A percentile compares a stretch with the other conserved stretches of the same genome.
Evolutionary conservation across 2,888 invertebrate species (phyloP).

Genomic region (Watsonalla cultraria): DNA sequence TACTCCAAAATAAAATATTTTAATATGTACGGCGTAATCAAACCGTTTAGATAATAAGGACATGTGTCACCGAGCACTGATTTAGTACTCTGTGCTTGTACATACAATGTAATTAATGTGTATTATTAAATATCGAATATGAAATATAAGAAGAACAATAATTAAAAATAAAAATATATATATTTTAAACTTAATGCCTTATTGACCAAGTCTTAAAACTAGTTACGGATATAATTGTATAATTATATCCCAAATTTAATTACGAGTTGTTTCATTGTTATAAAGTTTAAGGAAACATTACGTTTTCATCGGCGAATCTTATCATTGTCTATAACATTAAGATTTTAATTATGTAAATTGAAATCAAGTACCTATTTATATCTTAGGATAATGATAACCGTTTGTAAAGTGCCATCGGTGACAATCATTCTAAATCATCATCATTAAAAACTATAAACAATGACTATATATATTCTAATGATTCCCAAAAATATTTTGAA

Average conservation of each 20-base stretch:
- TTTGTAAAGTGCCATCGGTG: conserved; percentile 35
- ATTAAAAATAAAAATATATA: conserved; percentile 66
- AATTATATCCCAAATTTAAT: conserved; percentile 62
- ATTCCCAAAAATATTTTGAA: too few relatives aligned
- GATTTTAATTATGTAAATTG: conserved; percentile 36
- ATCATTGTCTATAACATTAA: conserved; percentile 59
- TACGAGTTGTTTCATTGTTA: conserved; percentile 73
- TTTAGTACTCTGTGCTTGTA: conserved; percentile 45
- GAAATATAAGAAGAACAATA: conserved; percentile 75
- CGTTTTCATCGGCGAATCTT: conserved; percentile 62
- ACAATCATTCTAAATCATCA: conserved; percentile 15
- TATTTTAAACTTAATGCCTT: conserved; percentile 79
- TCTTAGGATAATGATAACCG: conserved; percentile 28
- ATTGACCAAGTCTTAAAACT: conserved; percentile 79
- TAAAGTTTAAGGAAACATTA: conserved; percentile 66
- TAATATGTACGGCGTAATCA: conserved; percentile 15
- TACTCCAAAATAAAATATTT: conserved; percentile 44
- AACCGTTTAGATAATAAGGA: conserved; percentile 4
- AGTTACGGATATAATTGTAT: conserved; percentile 67
- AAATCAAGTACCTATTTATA: conserved; percentile 40
- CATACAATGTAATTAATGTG: conserved; percentile 65
- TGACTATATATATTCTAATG: background rate
- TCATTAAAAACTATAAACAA: conserved; percentile 5
- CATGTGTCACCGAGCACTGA: conserved; percentile 3
- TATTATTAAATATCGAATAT: conserved; percentile 62